Evolutionary conservation across 2,113 vertebrate species (phyloP).

Genomic region (Xenopus laevis): DNA sequence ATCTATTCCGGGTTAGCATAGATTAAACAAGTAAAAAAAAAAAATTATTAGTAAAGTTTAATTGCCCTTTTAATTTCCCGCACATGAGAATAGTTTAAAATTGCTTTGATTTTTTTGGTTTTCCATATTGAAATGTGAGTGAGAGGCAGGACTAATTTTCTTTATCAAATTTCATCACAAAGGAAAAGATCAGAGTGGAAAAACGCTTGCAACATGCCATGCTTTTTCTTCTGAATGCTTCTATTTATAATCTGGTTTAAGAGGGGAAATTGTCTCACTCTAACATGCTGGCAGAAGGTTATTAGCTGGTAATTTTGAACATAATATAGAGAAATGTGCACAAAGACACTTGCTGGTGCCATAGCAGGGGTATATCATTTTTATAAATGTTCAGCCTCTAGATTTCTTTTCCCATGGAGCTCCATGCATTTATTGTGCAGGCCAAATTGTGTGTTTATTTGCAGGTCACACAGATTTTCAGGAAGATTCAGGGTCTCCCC

Average conservation of each 20-base stretch:
- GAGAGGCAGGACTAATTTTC: too few relatives aligned
- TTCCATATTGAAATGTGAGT: too few relatives aligned
- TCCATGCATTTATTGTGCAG: background rate
- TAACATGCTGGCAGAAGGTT: conserved; percentile 16
- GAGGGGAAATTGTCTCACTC: conserved; percentile 18
- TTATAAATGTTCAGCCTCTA: conserved; percentile 9
- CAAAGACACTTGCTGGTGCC: conserved; percentile 1
- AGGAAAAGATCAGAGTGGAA: too few relatives aligned
- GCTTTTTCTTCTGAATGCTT: background rate
- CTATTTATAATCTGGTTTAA: conserved; percentile 31
- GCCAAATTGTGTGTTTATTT: too few relatives aligned
- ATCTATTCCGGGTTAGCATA: too few relatives aligned
- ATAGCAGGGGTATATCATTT: conserved; percentile 19
- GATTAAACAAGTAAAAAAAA: too few relatives aligned
- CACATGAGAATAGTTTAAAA: too few relatives aligned
- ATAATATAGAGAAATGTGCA: conserved; percentile 11
- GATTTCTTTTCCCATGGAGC: conserved; percentile 6
- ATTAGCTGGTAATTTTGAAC: conserved; percentile 24
- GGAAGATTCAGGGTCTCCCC: background rate
- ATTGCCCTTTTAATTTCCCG: too few relatives aligned
- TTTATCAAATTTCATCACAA: too few relatives aligned
- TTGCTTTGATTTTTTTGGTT: too few relatives aligned
- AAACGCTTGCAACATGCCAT: too few relatives aligned
- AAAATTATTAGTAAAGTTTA: too few relatives aligned
- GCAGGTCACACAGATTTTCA: background rate